phyloP scores from a whole-genome alignment of 37 sponge, comb jelly and placozoan genomes.

The Bolinopsis microptera region DNA sequence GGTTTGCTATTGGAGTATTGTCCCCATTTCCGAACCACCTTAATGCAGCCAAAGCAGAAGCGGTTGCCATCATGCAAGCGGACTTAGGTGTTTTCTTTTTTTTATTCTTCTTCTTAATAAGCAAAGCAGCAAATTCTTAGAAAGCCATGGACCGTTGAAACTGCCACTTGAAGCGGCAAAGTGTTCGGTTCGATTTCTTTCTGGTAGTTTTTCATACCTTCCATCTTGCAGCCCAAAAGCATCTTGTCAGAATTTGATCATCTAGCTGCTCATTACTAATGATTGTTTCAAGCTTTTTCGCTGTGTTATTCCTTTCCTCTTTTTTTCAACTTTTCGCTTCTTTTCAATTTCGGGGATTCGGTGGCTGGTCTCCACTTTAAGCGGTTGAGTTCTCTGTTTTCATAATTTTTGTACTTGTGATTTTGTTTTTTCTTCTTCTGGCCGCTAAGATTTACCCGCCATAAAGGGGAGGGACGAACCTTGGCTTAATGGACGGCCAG shows the following conservation, averaged over 20 bases:
- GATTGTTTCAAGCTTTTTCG: background rate
- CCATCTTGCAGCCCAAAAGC: background rate
- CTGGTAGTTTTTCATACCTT: background rate
- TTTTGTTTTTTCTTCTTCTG: too few relatives aligned
- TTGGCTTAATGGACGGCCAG: background rate
- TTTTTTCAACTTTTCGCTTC: background rate
- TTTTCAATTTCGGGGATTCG: too few relatives aligned
- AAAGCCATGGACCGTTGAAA: background rate
- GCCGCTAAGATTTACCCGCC: background rate
- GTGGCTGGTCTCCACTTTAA: background rate
- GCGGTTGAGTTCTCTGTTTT: background rate
- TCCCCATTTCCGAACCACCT: too few relatives aligned
- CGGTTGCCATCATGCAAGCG: background rate
- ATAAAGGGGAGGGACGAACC: background rate
- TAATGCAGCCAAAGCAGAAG: too few relatives aligned
- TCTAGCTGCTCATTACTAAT: background rate
- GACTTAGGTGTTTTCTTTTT: background rate
- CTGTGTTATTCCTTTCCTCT: background rate
- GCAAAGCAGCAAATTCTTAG: background rate
- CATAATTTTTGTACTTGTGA: too few relatives aligned
- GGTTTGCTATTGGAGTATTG: too few relatives aligned
- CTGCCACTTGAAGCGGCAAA: background rate
- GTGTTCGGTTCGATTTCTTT: background rate
- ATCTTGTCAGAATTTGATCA: background rate
- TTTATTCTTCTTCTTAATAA: background rate